phyloP scores from a whole-genome alignment of 2,113 vertebrate genomes.

The Thunnus maccoyii region DNA sequence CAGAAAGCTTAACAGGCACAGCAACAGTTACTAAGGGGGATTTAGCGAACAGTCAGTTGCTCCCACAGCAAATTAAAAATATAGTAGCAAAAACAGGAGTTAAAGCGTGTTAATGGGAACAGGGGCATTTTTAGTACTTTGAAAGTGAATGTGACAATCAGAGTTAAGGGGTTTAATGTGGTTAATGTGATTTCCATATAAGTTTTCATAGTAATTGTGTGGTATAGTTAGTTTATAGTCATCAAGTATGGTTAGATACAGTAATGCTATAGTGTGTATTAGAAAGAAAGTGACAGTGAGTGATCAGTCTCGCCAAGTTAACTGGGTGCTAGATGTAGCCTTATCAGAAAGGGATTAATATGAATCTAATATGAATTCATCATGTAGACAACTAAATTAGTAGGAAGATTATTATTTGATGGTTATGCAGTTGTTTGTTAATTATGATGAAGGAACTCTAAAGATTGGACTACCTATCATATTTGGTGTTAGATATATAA shows the following conservation, averaged over 20 bases:
- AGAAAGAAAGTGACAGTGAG: not conserved
- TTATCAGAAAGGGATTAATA: not conserved
- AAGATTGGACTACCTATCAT: not conserved
- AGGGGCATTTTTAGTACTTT: not conserved
- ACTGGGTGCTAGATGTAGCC: not conserved
- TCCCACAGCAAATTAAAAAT: not conserved
- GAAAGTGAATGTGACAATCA: not conserved
- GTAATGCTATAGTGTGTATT: not conserved
- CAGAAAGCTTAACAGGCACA: not conserved
- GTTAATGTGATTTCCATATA: not conserved
- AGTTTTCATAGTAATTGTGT: not conserved
- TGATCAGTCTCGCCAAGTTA: conserved; percentile 7
- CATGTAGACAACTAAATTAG: not conserved
- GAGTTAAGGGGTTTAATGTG: not conserved
- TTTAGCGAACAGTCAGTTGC: conserved; percentile 2
- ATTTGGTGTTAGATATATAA: conserved; percentile 16
- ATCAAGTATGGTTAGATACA: conserved; percentile 27
- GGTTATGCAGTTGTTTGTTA: conserved; percentile 24
- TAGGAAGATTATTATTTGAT: conserved; percentile 29
- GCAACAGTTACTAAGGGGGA: not conserved
- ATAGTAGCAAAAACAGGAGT: not conserved
- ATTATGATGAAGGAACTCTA: conserved; percentile 2
- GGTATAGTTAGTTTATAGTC: conserved; percentile 14
- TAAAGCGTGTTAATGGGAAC: not conserved
- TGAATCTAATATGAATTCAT: not conserved